Percentiles rank a stretch among this genome's conserved stretches.
phyloP scores from a whole-genome alignment of 2,113 vertebrate genomes.

The Sander lucioperca region DNA sequence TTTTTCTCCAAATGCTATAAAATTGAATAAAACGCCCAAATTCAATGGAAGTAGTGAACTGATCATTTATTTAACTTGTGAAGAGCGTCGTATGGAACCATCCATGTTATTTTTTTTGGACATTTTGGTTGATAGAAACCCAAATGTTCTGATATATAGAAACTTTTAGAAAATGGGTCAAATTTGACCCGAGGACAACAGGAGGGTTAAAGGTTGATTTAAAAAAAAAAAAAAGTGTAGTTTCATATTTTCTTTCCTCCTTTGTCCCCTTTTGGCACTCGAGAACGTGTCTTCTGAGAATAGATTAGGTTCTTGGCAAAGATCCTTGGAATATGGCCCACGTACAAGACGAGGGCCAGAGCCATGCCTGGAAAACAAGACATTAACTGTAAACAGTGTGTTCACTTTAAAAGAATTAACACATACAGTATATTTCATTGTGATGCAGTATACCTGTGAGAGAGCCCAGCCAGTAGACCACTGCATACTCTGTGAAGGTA shows the following conservation, averaged over 20 bases:
- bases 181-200: too few relatives aligned
- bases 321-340: conserved; percentile 89
- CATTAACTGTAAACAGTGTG: neutral
- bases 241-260: conserved; percentile 67
- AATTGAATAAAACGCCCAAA: too few relatives aligned
- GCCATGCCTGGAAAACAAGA: conserved; percentile 87
- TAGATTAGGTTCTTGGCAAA: conserved; percentile 92
- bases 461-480: conserved; percentile 92
- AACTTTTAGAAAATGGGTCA: too few relatives aligned
- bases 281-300: conserved; percentile 87
- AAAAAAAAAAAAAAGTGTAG: neutral
- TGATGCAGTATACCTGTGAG: conserved; percentile 81
- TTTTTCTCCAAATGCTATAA: too few relatives aligned
- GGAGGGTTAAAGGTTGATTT: neutral
- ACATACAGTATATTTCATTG: neutral
- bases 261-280: conserved; percentile 79
- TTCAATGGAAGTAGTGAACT: too few relatives aligned
- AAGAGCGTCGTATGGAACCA: too few relatives aligned
- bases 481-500: conserved; percentile 83
- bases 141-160: too few relatives aligned
- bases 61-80: too few relatives aligned
- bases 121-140: too few relatives aligned
- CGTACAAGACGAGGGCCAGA: conserved; percentile 87
- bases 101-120: too few relatives aligned
- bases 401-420: neutral